Base-by-base conservation (phyloP, 2,888 invertebrate genomes). In the Germaria angustata region DNA sequence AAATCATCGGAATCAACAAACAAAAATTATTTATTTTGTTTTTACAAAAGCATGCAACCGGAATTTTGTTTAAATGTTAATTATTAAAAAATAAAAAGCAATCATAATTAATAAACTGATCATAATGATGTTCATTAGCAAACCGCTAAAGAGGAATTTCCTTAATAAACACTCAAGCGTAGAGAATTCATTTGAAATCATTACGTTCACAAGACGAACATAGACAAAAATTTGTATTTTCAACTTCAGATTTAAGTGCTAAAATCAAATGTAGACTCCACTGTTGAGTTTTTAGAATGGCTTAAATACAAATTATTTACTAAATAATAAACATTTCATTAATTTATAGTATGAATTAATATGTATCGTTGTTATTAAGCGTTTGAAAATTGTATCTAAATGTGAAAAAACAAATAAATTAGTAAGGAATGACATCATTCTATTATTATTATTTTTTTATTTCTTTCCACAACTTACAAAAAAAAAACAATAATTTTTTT, bases 161-260 rank as follows among this genome's bases (percentile, higher is more conserved):
- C 81, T 78, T 63, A 61, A 78, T 69, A 78, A 66, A 81, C 78
- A 78, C 78, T 81, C 78, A 78, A 81, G 73, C 81, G 81, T 81
- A 57, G 41, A 81, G 53, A 81, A 81, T 69, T 76, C 76, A 28
- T 63, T 51, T 68, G 39, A 53, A 71, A 55, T 53, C 24, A 51
- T 51, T 61, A 22, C 34, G 41, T 20, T 41, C 20, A 17, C 28
- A 49, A 72, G 46, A 51, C 46, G 11, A 11, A 55, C 22, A 22
- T 22, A 39, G n/a, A 59, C 39, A 39, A 15, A 39, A 36, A 17
- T 34, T 13, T 57, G 15, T 22, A 34, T 7, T 59, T 53, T 44
- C 0, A 44, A 53, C 24, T 22, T 36, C 11, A 34, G 20, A 22
- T 69, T 68, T 55, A 20, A 69, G n/a, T 24, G 36, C 49, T 34